phyloP scores from a whole-genome alignment of 2,113 vertebrate genomes.

The Apistogramma diplotaenia region DNA sequence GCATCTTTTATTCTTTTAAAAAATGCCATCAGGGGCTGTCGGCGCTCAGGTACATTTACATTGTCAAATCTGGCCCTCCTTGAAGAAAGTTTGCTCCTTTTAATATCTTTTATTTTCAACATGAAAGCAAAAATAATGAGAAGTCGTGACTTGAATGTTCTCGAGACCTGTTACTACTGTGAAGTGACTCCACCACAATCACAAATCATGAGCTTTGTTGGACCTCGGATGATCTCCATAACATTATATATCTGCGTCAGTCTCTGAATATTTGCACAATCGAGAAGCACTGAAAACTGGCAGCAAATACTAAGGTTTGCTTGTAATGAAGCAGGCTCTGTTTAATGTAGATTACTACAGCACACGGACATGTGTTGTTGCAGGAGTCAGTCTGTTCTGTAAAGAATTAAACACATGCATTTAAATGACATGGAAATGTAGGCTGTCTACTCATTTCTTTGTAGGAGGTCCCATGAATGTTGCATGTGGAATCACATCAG shows the following conservation, averaged over 20 bases:
- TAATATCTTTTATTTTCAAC: background rate
- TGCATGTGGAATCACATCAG: conserved; percentile 7
- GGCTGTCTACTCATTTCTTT: conserved; percentile 18
- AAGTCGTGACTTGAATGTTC: background rate
- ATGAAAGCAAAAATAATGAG: background rate
- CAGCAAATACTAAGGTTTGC: background rate
- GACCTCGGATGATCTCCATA: background rate
- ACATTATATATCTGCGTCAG: background rate
- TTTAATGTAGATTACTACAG: conserved; percentile 29
- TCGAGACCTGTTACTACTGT: background rate
- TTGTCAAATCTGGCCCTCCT: too few species aligned
- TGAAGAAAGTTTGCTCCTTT: too few species aligned
- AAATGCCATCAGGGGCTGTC: too few species aligned
- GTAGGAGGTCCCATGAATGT: conserved; percentile 32
- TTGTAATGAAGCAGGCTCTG: background rate
- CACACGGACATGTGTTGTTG: background rate
- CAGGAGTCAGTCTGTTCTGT: background rate
- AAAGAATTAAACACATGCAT: background rate
- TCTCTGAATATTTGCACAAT: too few species aligned
- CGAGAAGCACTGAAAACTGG: background rate
- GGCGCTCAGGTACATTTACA: too few species aligned
- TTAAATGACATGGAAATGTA: conserved; percentile 1
- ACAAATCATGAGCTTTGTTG: background rate
- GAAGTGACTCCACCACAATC: background rate
- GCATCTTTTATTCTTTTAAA: too few species aligned